phyloP scores from a whole-genome alignment of 1,140 invertebrate species.

The Pararge aegeria region DNA sequence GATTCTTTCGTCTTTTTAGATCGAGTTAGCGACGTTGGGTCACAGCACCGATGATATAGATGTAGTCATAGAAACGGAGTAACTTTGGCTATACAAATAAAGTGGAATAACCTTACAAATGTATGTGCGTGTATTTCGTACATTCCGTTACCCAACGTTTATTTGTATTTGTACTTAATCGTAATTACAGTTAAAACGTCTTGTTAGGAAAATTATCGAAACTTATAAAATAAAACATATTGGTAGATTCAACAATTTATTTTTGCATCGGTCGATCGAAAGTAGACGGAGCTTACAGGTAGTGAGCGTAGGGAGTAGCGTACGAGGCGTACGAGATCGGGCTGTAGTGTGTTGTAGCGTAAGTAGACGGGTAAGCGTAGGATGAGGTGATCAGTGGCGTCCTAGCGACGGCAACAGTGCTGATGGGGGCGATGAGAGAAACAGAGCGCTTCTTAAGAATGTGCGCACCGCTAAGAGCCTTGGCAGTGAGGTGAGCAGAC shows the following conservation, averaged over 20 bases:
- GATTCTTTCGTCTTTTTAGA: too few relatives aligned
- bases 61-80: too few relatives aligned
- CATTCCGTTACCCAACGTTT: too few relatives aligned
- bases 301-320: constrained; percentile 6
- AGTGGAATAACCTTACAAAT: too few relatives aligned
- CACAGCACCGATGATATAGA: too few relatives aligned
- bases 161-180: too few relatives aligned
- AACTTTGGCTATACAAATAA: too few relatives aligned
- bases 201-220: too few relatives aligned
- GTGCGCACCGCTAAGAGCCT: constrained; percentile 46
- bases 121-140: too few relatives aligned
- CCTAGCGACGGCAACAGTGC: constrained; percentile 16
- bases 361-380: constrained; percentile 7
- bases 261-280: neutral
- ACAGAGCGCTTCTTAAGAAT: constrained; percentile 57
- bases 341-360: constrained; percentile 6
- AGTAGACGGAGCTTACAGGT: constrained; percentile 6
- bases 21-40: too few relatives aligned
- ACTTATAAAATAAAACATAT: too few relatives aligned
- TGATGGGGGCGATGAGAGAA: constrained; percentile 18
- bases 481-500: constrained; percentile 58
- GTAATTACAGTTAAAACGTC: neutral
- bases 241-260: neutral
- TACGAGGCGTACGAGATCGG: constrained; percentile 11
- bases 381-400: constrained; percentile 20